Evolutionary conservation across 2,113 vertebrate genomes (phyloP).

Genomic region (Sapayoa aenigma): DNA sequence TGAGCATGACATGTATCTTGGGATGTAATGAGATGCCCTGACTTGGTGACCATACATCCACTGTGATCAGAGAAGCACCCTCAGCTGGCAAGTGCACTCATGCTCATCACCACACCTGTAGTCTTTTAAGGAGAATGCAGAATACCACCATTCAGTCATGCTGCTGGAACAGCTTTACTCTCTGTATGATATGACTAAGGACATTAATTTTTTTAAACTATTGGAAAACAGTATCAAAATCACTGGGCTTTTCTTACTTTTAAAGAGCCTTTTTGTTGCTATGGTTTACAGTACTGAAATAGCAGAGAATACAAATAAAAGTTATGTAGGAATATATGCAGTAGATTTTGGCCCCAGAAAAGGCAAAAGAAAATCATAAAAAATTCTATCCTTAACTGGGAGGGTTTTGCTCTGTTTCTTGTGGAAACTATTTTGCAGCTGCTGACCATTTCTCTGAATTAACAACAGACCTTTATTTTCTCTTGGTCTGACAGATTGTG

Average conservation of each 20-base stretch:
- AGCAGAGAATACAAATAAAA: slow-evolving; percentile 17
- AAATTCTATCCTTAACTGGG: slow-evolving; percentile 36
- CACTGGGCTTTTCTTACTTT: neutral
- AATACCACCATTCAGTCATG: neutral
- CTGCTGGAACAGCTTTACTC: neutral
- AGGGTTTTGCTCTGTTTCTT: slow-evolving; percentile 51
- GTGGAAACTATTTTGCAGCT: slow-evolving; percentile 75
- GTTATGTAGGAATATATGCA: neutral
- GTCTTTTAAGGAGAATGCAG: neutral
- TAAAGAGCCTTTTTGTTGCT: neutral
- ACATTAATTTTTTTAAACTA: neutral
- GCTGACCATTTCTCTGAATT: slow-evolving; percentile 75
- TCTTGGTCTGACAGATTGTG: slow-evolving; percentile 67
- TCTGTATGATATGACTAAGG: neutral
- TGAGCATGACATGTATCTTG: neutral
- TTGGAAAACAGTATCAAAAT: neutral
- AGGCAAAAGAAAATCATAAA: slow-evolving; percentile 51
- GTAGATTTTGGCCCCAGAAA: slow-evolving; percentile 41
- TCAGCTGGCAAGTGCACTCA: neutral
- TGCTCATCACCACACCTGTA: fast-evolving
- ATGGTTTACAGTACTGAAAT: neutral
- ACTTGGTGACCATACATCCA: neutral
- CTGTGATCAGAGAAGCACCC: neutral
- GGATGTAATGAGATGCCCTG: neutral
- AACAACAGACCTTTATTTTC: slow-evolving; percentile 74